Evolutionary conservation across 2,797 vertebrate species (phyloP).

Genomic region (Gouania willdenowi): DNA sequence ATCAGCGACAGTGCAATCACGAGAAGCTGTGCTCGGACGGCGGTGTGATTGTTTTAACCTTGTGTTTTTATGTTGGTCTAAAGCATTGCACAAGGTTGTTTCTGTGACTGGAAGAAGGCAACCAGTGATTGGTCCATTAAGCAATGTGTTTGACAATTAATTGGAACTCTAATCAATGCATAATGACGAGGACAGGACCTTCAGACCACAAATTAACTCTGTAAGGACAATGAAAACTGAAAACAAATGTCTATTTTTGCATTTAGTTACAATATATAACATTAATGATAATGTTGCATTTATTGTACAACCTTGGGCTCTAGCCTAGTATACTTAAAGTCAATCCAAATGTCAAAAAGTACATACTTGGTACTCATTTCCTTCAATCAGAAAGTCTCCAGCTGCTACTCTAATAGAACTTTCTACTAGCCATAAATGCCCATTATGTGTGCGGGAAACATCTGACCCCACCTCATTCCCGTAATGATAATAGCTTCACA

Average conservation of each 20-base stretch:
- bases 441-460: constrained; percentile 49
- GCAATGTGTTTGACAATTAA: constrained; percentile 43
- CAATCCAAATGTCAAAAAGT: too few relatives aligned
- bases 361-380: too few relatives aligned
- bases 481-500: constrained; percentile 48
- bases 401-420: too few relatives aligned
- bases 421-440: constrained; percentile 40
- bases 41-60: constrained; percentile 19
- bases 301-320: too few relatives aligned
- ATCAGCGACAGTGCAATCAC: neutral
- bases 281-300: too few relatives aligned
- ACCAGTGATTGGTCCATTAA: constrained; percentile 43
- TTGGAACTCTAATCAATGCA: constrained; percentile 14
- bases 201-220: too few relatives aligned
- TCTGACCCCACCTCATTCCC: constrained; percentile 48
- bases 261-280: too few relatives aligned
- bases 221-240: neutral
- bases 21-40: constrained; percentile 1
- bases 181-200: neutral
- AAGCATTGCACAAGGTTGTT: neutral
- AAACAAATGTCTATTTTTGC: too few relatives aligned
- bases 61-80: constrained; percentile 1
- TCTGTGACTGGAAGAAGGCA: constrained; percentile 17
- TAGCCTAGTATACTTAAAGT: too few relatives aligned
- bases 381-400: too few relatives aligned